Base-by-base conservation (phyloP, 37 sponge, comb jelly and placozoan genomes). In the Oopsacas minuta region DNA sequence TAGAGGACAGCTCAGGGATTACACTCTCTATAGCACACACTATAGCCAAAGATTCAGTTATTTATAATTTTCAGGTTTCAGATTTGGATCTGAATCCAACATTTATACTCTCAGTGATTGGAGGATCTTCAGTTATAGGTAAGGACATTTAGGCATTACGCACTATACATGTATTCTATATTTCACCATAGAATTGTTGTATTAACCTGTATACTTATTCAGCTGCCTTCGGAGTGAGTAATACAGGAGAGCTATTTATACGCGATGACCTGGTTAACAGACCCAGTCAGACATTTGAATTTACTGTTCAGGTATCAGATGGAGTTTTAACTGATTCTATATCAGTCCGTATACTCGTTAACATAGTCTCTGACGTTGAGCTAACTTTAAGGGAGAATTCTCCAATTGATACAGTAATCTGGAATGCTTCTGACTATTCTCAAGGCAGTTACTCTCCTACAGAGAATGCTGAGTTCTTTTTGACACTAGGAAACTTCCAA, bases 371-470 rank as follows among this genome's bases (percentile, higher is more conserved):
- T 5, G 75, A 61, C 75, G 75, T 20, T 25, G 75, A 61, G 75
- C 75, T 61, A n/a, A 61, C 75, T 61, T 34, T 61, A 5, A 61
- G 75, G 28, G 75, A 61, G 75, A 61, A 61, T 34, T 61, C 75
- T 61, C 75, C 75, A 25, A 12, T 61, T 12, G 75, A 34, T 5
- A 32, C 75, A 25, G 30, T 20, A 3, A 34, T 61, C 75, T 61
- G 75, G 75, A n/a, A 61, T 34, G 75, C 75, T n/a, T 32, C 75
- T 25, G 28, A 3, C 22, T 61, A 20, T 34, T 10, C 30, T 34
- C 22, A n/a, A 10, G 75, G 75, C 32, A 61, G 30, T 34, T 61
- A 61, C 22, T 5, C 22, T 5, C 75, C 75, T 34, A 25, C 75
- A 32, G 75, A 5, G 32, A 25, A 5, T 61, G 75, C 75, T 3